Evolutionary conservation across 2,888 invertebrate genomes (phyloP), one percentile per base, ranked within the genome.

Genomic region (Synanthedon andrenaeformis): DNA sequence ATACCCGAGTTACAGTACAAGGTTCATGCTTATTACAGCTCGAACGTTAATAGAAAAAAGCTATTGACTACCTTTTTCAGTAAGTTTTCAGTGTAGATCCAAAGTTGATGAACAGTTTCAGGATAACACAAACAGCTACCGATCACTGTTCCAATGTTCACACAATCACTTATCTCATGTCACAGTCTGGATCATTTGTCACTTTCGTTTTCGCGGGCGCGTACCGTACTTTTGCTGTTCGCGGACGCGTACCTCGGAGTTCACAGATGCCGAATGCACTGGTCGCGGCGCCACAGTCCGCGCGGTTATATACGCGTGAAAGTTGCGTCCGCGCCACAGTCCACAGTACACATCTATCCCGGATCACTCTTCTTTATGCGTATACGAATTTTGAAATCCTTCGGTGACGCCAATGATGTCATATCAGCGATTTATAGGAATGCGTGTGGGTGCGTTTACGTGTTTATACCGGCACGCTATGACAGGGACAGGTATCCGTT

Each of bases 241-340:
- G 55, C 51, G 65, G 59, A 65, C 68, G 70, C 71, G 72, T 67
- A 69, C 69, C 70, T 74, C 66, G 71, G 63, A 68, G 68, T 64
- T 64, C 66, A 62, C 63, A 67, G 72, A 64, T 65, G 65, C 62
- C 53, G 65, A 65, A 71, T 71, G 73, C 74, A 87, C 86, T 87
- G 86, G 82, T 71, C 81, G 83, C 80, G 79, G 65, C 73, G 79
- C 74, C 72, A 72, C 69, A 67, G 64, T 57, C 69, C 63, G 65
- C 61, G 55, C 57, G 63, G 81, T 84, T 86, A 74, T 87, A 87
- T 87, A 86, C 82, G 77, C 84, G 86, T 79, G 86, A 87, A 87
- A 86, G 86, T 87, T 79, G 58, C 61, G 57, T 57, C 72, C 69
- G 70, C 74, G 67, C 69, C 70, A 70, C 72, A 73, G 66, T 65